A percentile compares a stretch with the other conserved stretches of the same genome.
Evolutionary conservation across 92 coral and sea anemone genomes (phyloP).

Genomic region (Actinernus sp.): DNA sequence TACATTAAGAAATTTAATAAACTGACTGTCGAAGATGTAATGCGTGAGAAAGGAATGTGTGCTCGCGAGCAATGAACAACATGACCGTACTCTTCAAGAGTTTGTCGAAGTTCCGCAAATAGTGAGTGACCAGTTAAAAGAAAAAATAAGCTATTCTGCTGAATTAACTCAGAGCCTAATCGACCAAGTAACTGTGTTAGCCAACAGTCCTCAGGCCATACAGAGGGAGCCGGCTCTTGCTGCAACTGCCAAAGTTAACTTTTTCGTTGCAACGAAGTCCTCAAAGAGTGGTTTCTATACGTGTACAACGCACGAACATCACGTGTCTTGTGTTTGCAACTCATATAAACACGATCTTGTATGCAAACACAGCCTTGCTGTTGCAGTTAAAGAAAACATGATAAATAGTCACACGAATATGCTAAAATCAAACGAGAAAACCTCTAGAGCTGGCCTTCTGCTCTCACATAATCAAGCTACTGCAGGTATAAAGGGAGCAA

Average conservation of each 20-base stretch:
- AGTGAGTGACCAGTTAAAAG: no score
- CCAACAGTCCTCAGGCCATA: conserved; percentile 32
- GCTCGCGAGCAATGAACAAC: no score
- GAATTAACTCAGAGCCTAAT: conserved; percentile 20
- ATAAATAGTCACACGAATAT: no score
- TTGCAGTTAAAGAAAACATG: no score
- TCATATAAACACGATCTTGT: conserved; percentile 28
- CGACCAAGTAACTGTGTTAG: conserved; percentile 13
- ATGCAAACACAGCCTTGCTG: conserved; percentile 45
- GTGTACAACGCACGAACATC: conserved; percentile 32
- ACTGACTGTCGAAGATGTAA: conserved; percentile 38
- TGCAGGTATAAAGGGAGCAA: no score
- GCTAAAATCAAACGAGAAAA: no score
- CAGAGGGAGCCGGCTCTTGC: conserved; percentile 23
- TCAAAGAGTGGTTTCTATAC: conserved; percentile 31
- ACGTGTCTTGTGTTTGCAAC: conserved; percentile 30
- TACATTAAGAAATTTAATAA: conserved; percentile 29
- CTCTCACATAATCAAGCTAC: no score
- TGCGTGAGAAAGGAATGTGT: conserved; percentile 39
- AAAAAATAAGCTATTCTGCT: no score
- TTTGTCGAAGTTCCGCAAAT: no score
- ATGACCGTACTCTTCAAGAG: no score
- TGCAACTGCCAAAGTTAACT: no score
- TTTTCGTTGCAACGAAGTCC: conserved; percentile 42
- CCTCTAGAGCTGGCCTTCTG: no score